Evolutionary conservation across 2,113 vertebrate species (phyloP).

Genomic region (Callopanchax toddi): DNA sequence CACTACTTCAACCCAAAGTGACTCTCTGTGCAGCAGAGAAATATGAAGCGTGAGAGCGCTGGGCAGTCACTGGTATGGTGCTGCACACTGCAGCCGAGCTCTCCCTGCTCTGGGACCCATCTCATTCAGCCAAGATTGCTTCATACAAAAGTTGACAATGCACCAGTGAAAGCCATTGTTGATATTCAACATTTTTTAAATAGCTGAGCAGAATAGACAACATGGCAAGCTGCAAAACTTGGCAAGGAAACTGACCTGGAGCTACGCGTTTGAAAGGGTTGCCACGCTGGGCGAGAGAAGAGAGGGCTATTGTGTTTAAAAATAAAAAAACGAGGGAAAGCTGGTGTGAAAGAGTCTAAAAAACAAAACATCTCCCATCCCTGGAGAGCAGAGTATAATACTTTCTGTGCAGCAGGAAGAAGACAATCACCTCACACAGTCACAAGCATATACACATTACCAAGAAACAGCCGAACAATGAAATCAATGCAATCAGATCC

Average conservation of each 20-base stretch:
- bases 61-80: conserved; percentile 60
- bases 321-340: conserved; percentile 41
- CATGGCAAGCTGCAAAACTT: conserved; percentile 95
- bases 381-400: conserved; percentile 57
- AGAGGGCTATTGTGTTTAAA: conserved; percentile 59
- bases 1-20: conserved; percentile 30
- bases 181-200: conserved; percentile 99
- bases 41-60: conserved; percentile 51
- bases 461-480: conserved; percentile 46
- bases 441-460: conserved; percentile 61
- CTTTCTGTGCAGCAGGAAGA: conserved; percentile 59
- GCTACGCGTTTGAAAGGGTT: conserved; percentile 81
- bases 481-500: conserved; percentile 56
- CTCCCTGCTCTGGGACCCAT: conserved; percentile 85
- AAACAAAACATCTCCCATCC: conserved; percentile 72
- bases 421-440: conserved; percentile 58
- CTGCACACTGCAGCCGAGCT: conserved; percentile 72
- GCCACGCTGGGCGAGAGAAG: conserved; percentile 58
- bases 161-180: conserved; percentile 96
- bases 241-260: conserved; percentile 93
- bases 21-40: conserved; percentile 53
- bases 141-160: conserved; percentile 99
- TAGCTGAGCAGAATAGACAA: conserved; percentile 98
- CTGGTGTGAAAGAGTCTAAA: conserved; percentile 69
- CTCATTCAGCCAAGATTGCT: conserved; percentile 98